Evolutionary conservation across 1,140 invertebrate genomes (phyloP), one percentile per base, ranked within the genome.

Genomic region (Callitettix versicolor): DNA sequence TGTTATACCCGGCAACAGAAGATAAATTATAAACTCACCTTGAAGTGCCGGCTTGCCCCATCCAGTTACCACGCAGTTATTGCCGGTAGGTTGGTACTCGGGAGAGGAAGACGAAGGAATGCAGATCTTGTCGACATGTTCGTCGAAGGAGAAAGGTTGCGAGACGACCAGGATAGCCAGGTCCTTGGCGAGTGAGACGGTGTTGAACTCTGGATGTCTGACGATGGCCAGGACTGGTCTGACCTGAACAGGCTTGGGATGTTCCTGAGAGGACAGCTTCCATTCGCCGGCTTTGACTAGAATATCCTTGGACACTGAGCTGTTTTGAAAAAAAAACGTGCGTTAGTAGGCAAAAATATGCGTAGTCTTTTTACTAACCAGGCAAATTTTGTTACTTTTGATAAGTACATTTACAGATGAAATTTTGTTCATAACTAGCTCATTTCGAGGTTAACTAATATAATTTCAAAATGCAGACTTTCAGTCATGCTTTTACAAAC

Each of bases 251-350:
- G 85, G 82, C 46, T 72, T 65, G 55, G 67, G 63, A 5, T 71
- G 59, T 30, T 30, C 26, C 53, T 85, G 81, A 55, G 84, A 80
- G 30, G 83, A 82, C n/a, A 89, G 72, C 67, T 88, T 85, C 85
- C 85, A 91, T 80, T 88, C 86, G 7, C 88, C 88, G 2, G 84
- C 80, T 65, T 89, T 88, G 46, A 91, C 77, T 0, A 83, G 76
- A 1, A 91, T 68, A 59, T 88, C 82, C 22, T 75, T 71, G 1
- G 82, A 73, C 11, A 74, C 65, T 11, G 80, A 64, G 26, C 26
- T 30, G n/a, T n/a, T n/a, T n/a, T n/a, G n/a, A n/a, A n/a, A n/a
- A n/a, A n/a, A n/a, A n/a, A n/a, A n/a, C n/a, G n/a, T n/a, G n/a
- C n/a, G n/a, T n/a, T n/a, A n/a, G n/a, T n/a, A n/a, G n/a, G n/a